A percentile compares a stretch with the other conserved stretches of the same genome.
Evolutionary conservation across 2,113 vertebrate genomes (phyloP).

Genomic region (Dicaeum eximium): DNA sequence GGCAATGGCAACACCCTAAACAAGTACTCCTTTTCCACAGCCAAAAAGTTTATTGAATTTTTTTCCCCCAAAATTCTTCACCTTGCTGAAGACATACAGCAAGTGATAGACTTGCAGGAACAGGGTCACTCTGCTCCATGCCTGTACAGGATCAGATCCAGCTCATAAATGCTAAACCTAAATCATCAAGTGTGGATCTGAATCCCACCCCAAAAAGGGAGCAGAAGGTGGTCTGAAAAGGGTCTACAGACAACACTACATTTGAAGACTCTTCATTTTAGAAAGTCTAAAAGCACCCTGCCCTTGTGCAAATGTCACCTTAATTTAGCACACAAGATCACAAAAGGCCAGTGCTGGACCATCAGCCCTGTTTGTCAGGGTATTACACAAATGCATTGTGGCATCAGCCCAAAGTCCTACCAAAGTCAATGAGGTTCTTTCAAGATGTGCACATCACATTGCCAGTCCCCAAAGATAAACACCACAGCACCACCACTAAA

Average conservation of each 20-base stretch:
- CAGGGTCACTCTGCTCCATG: background rate
- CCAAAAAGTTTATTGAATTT: background rate
- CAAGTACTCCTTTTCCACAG: background rate
- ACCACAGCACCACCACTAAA: background rate
- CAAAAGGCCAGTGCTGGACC: background rate
- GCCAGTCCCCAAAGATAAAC: background rate
- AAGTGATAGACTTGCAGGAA: background rate
- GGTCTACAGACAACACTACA: background rate
- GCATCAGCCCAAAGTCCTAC: background rate
- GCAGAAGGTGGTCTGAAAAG: background rate
- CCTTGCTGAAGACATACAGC: background rate
- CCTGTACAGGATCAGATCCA: background rate
- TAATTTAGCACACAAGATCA: background rate
- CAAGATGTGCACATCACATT: rapidly evolving
- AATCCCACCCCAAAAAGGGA: background rate
- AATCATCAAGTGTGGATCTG: background rate
- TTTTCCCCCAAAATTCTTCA: background rate
- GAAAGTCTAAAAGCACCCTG: background rate
- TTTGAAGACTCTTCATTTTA: background rate
- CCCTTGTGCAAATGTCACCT: background rate
- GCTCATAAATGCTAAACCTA: background rate
- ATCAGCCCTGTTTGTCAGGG: background rate
- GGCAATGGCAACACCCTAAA: background rate
- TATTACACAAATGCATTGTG: background rate
- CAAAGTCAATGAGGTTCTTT: background rate